phyloP scores from a whole-genome alignment of 2,113 vertebrate species.

The Mesitornis unicolor region DNA sequence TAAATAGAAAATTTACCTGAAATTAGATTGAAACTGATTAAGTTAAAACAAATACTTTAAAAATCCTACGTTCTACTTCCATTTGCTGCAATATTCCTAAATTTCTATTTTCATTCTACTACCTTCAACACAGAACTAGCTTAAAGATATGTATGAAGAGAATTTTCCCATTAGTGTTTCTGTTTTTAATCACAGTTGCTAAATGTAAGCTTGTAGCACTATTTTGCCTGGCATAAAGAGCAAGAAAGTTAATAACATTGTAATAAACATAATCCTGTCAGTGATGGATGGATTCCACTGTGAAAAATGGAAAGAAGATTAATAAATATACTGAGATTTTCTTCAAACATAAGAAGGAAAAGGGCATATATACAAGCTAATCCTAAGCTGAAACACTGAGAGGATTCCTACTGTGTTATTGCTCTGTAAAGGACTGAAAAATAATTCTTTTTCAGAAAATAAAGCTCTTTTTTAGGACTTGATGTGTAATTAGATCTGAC shows the following conservation, averaged over 20 bases:
- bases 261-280: neutral
- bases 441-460: neutral
- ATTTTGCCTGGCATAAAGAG: neutral
- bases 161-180: neutral
- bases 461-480: neutral
- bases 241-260: neutral
- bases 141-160: neutral
- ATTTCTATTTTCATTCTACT: neutral
- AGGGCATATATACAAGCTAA: neutral
- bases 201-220: neutral
- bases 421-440: neutral
- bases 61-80: neutral
- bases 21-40: neutral
- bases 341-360: neutral
- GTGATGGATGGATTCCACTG: neutral
- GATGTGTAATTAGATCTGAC: neutral
- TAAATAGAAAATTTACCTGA: neutral
- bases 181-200: neutral
- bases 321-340: neutral
- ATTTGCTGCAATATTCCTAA: neutral
- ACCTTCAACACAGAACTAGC: neutral
- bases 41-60: neutral
- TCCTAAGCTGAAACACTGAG: neutral
- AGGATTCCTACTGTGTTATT: neutral
- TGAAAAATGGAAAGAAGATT: neutral